A percentile compares a stretch with the other conserved stretches of the same genome.
Evolutionary conservation across 2,113 vertebrate species (phyloP).

Genomic region (Eonycteris spelaea): DNA sequence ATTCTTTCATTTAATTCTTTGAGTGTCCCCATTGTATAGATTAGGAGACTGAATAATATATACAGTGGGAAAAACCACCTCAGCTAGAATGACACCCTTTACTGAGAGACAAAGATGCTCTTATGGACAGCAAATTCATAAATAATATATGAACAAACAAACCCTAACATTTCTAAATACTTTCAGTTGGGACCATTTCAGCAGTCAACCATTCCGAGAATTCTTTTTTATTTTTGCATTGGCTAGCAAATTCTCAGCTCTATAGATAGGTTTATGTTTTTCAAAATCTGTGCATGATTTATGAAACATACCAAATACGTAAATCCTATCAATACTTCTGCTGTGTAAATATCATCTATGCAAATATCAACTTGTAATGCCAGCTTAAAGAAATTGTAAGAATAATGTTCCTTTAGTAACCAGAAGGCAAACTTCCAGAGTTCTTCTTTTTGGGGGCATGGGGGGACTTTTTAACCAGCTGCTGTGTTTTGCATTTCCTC

Average conservation of each 20-base stretch:
- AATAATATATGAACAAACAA: not conserved
- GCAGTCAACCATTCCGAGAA: not conserved
- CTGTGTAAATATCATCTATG: conserved; percentile 16
- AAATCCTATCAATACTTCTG: not conserved
- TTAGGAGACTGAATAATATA: not conserved
- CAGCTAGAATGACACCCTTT: not conserved
- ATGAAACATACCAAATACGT: not conserved
- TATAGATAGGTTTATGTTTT: not conserved
- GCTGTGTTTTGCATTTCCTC: not conserved
- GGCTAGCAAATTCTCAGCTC: not conserved
- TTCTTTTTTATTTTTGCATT: not conserved
- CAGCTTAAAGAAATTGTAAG: not conserved
- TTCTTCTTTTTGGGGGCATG: not conserved
- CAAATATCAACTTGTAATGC: conserved; percentile 21
- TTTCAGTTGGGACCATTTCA: not conserved
- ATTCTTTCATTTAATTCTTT: not conserved
- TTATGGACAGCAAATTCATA: not conserved
- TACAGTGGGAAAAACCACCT: not conserved
- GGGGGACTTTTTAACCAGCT: not conserved
- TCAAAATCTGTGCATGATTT: not conserved
- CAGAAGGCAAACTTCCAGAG: not conserved
- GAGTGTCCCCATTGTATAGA: not conserved
- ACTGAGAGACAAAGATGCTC: not conserved
- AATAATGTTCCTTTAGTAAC: not conserved
- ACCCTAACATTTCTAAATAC: not conserved